Conservation (phyloP, 2,797 vertebrate species). For the Helicolenus hilgendorfi region DNA sequence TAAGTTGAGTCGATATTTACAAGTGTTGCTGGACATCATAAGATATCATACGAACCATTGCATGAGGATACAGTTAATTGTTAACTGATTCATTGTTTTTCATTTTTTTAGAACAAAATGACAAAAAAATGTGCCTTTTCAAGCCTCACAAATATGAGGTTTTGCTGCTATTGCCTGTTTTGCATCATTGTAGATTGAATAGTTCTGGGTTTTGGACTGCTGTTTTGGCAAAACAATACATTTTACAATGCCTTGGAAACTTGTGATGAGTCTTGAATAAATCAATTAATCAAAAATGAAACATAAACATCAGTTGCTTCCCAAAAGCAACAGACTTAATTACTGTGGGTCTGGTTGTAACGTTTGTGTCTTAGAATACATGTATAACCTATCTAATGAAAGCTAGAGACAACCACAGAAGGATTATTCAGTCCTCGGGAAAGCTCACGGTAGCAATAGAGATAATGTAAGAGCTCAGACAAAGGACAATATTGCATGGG, state of each 20-base stretch:
- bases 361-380: not conserved
- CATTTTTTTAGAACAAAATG: not conserved
- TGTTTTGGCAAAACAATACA: not conserved
- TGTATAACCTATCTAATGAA: slow-evolving; percentile 25
- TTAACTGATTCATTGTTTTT: not conserved
- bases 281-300: not conserved
- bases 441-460: slow-evolving; percentile 37
- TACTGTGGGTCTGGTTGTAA: not conserved
- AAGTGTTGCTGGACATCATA: too few species aligned
- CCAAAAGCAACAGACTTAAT: not conserved
- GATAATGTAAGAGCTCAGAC: slow-evolving; percentile 68
- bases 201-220: not conserved
- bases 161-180: not conserved
- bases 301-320: not conserved
- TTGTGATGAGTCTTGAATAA: not conserved
- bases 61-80: not conserved
- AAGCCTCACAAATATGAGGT: not conserved
- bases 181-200: not conserved
- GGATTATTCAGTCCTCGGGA: slow-evolving; percentile 51
- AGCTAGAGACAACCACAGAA: slow-evolving; percentile 35
- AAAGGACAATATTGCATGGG: slow-evolving; percentile 68
- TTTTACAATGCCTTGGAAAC: not conserved
- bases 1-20: not conserved
- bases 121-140: not conserved
- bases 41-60: too few species aligned